Base-by-base conservation (phyloP, 1,140 invertebrate genomes). In the Aradophagus sp. region DNA sequence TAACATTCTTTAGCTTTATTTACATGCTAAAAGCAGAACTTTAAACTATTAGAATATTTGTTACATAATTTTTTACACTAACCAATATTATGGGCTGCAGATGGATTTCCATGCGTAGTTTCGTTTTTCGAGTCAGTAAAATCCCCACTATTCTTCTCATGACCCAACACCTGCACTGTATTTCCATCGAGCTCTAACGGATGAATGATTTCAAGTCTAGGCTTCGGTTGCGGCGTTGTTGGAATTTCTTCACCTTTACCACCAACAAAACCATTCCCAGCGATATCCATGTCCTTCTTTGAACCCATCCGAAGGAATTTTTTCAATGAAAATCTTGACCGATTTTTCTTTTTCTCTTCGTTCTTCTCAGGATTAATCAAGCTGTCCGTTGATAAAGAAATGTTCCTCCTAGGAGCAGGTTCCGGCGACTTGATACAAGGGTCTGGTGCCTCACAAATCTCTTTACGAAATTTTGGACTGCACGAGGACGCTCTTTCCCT, bases 171-270 rank as follows among this genome's bases (percentile, higher is more conserved):
- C 77, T 95, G 91, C 0, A 94, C 92, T 13, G 86, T 91, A 1
- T 91, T 90, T 7, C 92, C 92, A 80, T 95, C 93, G 11, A 95
- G 87, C 71, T 96, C 93, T 42, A 93, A 85, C 8, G 94, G 94
- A 88, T 96, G 94, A 65, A 96, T 93, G 38, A 96, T 96, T 32
- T 95, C 92, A 6, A 94, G 84, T 12, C 93, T 87, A 0, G 91
- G 91, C 75, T 92, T 91, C 0, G 89, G 88, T 74, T 71, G 87
- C 32, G 74, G 84, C 77, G 66, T 90, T n/a, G 44, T 87, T 69
- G 76, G 78, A 8, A 83, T 78, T 8, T 85, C 80, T 3, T 84
- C 81, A 19, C 53, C 71, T 34, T 59, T 79, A 4, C 66, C 53
- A 2, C 50, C 62, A 0, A 61, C 63, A 13, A 69, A 38, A 0